Conservation (phyloP, 2,797 vertebrate genomes). For the Atherinosoma microstoma region DNA sequence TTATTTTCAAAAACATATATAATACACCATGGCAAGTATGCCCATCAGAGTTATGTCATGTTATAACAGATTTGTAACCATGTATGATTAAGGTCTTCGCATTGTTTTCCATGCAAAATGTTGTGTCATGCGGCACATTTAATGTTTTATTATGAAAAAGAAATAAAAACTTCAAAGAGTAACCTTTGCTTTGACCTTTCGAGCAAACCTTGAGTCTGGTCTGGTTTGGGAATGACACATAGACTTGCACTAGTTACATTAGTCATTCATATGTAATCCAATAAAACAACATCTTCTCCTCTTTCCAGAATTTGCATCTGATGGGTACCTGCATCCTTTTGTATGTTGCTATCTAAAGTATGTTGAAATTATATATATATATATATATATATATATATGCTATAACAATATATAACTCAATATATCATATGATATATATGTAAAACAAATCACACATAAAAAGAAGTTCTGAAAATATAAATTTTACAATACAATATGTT, state of each 20-base stretch:
- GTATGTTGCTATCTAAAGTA: slow-evolving; percentile 64
- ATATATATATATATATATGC: no score
- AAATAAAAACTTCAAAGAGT: slow-evolving; percentile 78
- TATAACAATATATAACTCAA: no score
- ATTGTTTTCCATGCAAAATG: slow-evolving; percentile 83
- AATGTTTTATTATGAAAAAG: slow-evolving; percentile 83
- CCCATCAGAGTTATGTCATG: slow-evolving; percentile 82
- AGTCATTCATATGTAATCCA: no score
- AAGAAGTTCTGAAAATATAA: slow-evolving; percentile 67
- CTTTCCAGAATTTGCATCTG: slow-evolving; percentile 58
- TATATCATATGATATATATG: no score
- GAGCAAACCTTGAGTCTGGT: slow-evolving; percentile 36
- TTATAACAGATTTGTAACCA: slow-evolving; percentile 83
- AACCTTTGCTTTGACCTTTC: slow-evolving; percentile 54
- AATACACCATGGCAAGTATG: slow-evolving; percentile 81
- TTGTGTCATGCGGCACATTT: slow-evolving; percentile 80
- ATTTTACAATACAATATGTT: slow-evolving; percentile 69
- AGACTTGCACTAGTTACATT: slow-evolving; percentile 7
- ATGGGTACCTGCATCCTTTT: slow-evolving; percentile 57
- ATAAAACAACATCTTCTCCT: slow-evolving; percentile 45
- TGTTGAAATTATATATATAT: no score
- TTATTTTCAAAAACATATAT: slow-evolving; percentile 77
- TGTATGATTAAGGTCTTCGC: slow-evolving; percentile 81
- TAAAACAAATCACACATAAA: slow-evolving; percentile 38
- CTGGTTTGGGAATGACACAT: slow-evolving; percentile 24